A percentile compares a stretch with the other conserved stretches of the same genome.
phyloP scores from a whole-genome alignment of 2,797 vertebrate species.

The Betta splendens region DNA sequence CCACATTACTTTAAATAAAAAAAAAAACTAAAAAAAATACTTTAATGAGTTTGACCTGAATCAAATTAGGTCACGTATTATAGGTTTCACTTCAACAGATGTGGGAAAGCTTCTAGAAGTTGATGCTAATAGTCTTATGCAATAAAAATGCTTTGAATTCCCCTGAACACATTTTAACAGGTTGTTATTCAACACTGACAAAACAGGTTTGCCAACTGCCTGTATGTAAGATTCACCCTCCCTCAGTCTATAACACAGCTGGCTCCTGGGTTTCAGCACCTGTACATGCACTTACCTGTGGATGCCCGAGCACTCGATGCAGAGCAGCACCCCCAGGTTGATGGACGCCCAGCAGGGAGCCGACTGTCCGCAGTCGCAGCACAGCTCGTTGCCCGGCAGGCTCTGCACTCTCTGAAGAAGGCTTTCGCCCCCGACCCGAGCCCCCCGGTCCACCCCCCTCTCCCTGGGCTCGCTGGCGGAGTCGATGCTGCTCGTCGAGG shows the following conservation, averaged over 20 bases:
- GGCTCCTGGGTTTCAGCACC: not conserved
- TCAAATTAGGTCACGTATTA: too few species aligned
- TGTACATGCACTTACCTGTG: slow-evolving; percentile 87
- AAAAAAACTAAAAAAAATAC: too few species aligned
- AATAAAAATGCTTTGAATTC: not conserved
- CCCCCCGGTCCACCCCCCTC: slow-evolving; percentile 73
- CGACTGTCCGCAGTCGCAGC: slow-evolving; percentile 91
- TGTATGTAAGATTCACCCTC: not conserved
- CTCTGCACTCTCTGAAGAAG: slow-evolving; percentile 90
- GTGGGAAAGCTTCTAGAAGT: not conserved
- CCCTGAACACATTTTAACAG: not conserved
- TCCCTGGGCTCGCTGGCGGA: slow-evolving; percentile 90
- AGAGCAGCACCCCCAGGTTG: slow-evolving; percentile 96
- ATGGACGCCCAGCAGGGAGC: slow-evolving; percentile 98
- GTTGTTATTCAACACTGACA: not conserved
- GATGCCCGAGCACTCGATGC: slow-evolving; percentile 98
- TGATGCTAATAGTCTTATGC: not conserved
- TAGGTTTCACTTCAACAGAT: not conserved
- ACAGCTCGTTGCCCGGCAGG: slow-evolving; percentile 90
- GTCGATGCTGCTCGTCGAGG: slow-evolving; percentile 97
- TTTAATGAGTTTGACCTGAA: too few species aligned
- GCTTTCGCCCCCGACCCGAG: slow-evolving; percentile 86
- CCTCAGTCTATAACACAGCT: not conserved
- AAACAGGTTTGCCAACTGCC: not conserved
- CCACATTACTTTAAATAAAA: too few species aligned